phyloP scores from a whole-genome alignment of 2,797 vertebrate genomes.

The Lepus oiostolus region DNA sequence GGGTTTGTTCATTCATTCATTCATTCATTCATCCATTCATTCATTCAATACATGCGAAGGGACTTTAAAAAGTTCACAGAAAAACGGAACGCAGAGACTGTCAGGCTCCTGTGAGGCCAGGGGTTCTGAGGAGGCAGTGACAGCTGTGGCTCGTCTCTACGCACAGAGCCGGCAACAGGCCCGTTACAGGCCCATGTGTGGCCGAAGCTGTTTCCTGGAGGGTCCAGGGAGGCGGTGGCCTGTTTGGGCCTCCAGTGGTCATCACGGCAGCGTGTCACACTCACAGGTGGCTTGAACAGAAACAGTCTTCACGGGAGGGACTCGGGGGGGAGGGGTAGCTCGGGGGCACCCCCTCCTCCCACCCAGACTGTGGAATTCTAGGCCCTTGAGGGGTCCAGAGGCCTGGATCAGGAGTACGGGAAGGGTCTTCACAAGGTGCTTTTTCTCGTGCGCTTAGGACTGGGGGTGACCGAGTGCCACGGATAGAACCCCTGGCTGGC shows the following conservation, averaged over 20 bases:
- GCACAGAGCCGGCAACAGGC: not conserved
- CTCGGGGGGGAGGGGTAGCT: not conserved
- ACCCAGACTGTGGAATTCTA: conserved; percentile 18
- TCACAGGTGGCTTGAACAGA: not conserved
- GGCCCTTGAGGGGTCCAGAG: not conserved
- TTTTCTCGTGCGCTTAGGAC: not conserved
- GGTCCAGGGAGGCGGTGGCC: not conserved
- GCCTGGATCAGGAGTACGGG: not conserved
- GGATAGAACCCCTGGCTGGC: not conserved
- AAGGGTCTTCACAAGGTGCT: not conserved
- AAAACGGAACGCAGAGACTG: not conserved
- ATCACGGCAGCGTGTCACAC: not conserved
- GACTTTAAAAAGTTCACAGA: no score
- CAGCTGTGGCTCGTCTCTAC: not conserved
- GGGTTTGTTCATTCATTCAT: no score
- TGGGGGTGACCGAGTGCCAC: not conserved
- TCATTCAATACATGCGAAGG: not conserved
- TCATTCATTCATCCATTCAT: not conserved
- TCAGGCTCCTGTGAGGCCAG: not conserved
- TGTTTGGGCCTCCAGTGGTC: not conserved
- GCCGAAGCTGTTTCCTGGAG: not conserved
- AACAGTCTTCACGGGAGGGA: not conserved
- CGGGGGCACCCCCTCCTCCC: not conserved
- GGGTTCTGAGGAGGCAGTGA: not conserved
- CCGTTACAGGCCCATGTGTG: not conserved